These are phyloP conservation scores for Numenius phaeopus DNA, from an alignment of 2,797 vertebrate species.

Conservation along the genomic window DNA sequence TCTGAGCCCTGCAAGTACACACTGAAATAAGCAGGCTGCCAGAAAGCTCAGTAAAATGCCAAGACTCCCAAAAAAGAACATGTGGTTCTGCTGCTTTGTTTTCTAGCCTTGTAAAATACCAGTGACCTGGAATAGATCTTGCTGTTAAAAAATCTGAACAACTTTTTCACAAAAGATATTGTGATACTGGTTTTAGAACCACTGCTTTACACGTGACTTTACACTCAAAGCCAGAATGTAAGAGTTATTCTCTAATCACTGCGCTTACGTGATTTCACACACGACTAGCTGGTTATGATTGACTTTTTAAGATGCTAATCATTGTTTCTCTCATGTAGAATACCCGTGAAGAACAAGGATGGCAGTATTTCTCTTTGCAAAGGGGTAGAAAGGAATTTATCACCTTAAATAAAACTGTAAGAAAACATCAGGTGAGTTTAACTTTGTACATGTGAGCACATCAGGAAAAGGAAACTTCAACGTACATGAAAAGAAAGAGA, in stretches of 20 bases:
- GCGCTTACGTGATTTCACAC: background rate
- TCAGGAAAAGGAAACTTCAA: background rate
- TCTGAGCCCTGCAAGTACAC: background rate
- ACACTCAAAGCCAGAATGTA: background rate
- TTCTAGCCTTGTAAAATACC: background rate
- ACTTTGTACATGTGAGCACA: background rate
- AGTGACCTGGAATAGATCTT: background rate
- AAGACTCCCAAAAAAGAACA: background rate
- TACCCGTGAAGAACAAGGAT: background rate
- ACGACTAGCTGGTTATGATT: background rate
- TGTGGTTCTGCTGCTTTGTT: background rate
- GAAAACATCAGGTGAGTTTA: background rate
- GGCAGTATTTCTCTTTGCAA: background rate
- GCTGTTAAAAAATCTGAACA: background rate
- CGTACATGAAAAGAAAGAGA: background rate
- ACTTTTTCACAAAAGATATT: background rate
- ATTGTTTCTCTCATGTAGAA: background rate
- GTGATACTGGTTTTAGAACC: background rate
- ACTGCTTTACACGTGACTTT: background rate
- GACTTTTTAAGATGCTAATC: background rate
- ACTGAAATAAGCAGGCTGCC: background rate
- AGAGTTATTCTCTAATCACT: background rate
- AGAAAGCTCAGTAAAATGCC: background rate
- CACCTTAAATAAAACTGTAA: background rate
- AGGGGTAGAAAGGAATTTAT: background rate